Percentiles rank a stretch among this genome's conserved stretches.
phyloP scores from a whole-genome alignment of 2,797 vertebrate genomes.

The Alfaro cultratus region DNA sequence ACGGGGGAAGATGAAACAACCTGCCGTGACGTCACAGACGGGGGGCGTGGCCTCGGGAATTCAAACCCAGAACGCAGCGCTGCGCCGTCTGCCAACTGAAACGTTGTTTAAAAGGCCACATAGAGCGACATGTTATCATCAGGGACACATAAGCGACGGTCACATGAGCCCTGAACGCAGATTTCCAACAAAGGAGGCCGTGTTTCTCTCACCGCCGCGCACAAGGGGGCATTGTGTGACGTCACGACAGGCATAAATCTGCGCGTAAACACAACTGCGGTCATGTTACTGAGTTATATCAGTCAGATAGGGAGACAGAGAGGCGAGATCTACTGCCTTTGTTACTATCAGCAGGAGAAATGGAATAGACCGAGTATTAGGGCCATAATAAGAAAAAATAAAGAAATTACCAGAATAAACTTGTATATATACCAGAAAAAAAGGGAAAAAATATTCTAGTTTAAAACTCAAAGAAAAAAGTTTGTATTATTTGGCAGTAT shows the following conservation, averaged over 20 bases:
- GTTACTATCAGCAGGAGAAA: conserved; percentile 6
- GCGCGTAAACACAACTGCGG: conserved; percentile 7
- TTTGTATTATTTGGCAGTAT: no score
- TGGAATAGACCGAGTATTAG: neutral
- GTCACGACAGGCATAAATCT: conserved; percentile 5
- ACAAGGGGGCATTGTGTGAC: conserved; percentile 8
- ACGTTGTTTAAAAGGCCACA: neutral
- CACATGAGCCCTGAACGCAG: neutral
- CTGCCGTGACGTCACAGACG: conserved; percentile 40
- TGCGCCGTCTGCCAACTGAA: neutral
- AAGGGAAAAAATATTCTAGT: no score
- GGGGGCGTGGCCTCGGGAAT: conserved; percentile 15
- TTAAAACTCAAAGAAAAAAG: no score
- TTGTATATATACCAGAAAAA: no score
- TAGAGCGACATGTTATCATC: neutral
- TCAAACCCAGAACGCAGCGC: neutral
- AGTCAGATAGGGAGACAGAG: neutral
- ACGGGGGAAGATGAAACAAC: conserved; percentile 6
- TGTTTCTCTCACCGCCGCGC: conserved; percentile 15
- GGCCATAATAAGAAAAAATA: no score
- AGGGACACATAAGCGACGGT: neutral
- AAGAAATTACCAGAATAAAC: no score
- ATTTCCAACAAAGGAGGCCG: conserved; percentile 21
- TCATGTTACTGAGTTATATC: neutral
- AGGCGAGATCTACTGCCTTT: neutral